Evolutionary conservation across 2,113 vertebrate genomes (phyloP).

Genomic region (Lepus europaeus): DNA sequence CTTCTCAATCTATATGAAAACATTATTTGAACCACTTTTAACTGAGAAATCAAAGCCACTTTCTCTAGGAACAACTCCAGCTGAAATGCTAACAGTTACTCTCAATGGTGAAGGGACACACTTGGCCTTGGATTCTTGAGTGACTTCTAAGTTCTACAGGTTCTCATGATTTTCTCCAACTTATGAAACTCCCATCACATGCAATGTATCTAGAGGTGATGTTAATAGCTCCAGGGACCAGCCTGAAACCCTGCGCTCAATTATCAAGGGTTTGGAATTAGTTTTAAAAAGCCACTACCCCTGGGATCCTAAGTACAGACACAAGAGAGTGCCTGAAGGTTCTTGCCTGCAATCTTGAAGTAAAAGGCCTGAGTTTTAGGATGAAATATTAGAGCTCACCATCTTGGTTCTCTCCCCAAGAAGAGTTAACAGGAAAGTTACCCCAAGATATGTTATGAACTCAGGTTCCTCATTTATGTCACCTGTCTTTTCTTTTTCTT

Average conservation of each 20-base stretch:
- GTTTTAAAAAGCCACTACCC: too few species aligned
- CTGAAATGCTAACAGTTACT: not conserved
- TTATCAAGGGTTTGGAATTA: not conserved
- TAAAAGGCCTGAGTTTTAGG: not conserved
- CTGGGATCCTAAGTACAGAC: not conserved
- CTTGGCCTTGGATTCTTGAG: not conserved
- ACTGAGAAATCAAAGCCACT: slow-evolving; percentile 12
- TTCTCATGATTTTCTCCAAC: not conserved
- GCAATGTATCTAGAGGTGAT: not conserved
- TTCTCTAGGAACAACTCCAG: not conserved
- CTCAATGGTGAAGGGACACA: not conserved
- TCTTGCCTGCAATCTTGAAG: not conserved
- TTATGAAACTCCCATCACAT: not conserved
- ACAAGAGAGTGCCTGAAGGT: not conserved
- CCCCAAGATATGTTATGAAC: not conserved
- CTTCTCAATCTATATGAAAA: not conserved
- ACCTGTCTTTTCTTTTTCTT: not conserved
- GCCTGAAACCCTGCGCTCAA: not conserved
- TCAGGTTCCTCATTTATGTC: not conserved
- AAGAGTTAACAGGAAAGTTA: not conserved
- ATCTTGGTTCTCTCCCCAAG: too few species aligned
- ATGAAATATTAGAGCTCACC: not conserved
- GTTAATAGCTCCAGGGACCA: not conserved
- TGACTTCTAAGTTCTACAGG: not conserved
- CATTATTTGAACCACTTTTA: not conserved